phyloP scores from a whole-genome alignment of 2,113 vertebrate species.

The Saguinus midas region DNA sequence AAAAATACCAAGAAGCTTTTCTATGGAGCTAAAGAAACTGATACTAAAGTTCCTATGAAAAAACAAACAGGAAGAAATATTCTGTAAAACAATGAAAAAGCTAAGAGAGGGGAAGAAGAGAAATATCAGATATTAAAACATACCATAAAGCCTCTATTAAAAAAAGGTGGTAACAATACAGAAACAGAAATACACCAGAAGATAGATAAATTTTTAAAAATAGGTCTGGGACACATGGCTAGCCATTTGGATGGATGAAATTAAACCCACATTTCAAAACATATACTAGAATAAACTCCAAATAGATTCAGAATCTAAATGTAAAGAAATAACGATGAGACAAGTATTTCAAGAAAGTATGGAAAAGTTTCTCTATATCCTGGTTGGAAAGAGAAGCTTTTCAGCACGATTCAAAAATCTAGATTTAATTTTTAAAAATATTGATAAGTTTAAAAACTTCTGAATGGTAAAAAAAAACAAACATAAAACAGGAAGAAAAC shows the following conservation, averaged over 20 bases:
- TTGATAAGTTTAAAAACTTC: background rate
- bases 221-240: background rate
- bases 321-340: background rate
- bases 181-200: background rate
- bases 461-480: background rate
- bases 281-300: background rate
- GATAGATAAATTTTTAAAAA: background rate
- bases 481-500: background rate
- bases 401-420: background rate
- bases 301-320: background rate
- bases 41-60: background rate
- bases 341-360: background rate
- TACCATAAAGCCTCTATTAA: background rate
- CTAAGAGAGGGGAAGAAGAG: background rate
- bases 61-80: background rate
- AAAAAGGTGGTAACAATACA: background rate
- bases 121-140: background rate
- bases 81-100: slow-evolving; percentile 1
- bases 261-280: background rate
- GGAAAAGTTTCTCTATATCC: background rate
- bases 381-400: background rate
- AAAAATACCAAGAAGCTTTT: background rate
- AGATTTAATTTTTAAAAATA: background rate
- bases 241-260: background rate
- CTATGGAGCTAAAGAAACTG: background rate